Evolutionary conservation across 1,140 invertebrate species (phyloP), one percentile per base, ranked within the genome.

Genomic region (Caerostris darwini): DNA sequence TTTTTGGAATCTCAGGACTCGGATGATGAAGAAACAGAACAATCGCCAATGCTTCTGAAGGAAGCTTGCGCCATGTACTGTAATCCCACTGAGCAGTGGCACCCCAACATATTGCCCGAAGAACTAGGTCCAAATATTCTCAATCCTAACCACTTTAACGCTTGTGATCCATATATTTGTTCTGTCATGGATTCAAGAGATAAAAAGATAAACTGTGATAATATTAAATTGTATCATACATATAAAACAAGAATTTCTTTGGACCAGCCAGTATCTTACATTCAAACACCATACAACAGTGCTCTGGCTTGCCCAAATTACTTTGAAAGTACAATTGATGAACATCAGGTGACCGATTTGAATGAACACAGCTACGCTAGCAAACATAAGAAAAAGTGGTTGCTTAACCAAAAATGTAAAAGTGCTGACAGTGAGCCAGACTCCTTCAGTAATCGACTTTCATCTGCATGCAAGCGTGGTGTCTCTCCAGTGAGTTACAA

Each of bases 121-220:
- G 64, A 58, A 34, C 61, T 87, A 19, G 54, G 88, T 12, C 58
- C 64, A 57, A 53, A 83, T 92, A 85, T 92, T 56, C 77, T 92
- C 56, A 85, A 77, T 86, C 71, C 61, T 19, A 87, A 71, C n/a
- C 77, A 93, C 19, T 85, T 69, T 8, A 83, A 64, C 34, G 50
- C 82, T 8, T 87, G 82, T 82, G 92, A 94, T 89, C 54, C 64
- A 61, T 87, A 94, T 82, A 34, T 61, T 10, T 86, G 82, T 92
- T 92, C 90, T 54, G 57, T 7, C 17, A 14, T 34, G 8, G 82
- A 93, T 5, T n/a, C 34, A 12, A 54, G 67, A 53, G 83, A 87
- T 0, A 87, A 87, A 87, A 57, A 85, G 12, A 82, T 57, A 17
- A 94, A 94, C 92, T 94, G 92, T 94, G 92, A 94, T 94, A 94